Conservation (phyloP, 2,113 vertebrate species). For the Coreoperca whiteheadi region DNA sequence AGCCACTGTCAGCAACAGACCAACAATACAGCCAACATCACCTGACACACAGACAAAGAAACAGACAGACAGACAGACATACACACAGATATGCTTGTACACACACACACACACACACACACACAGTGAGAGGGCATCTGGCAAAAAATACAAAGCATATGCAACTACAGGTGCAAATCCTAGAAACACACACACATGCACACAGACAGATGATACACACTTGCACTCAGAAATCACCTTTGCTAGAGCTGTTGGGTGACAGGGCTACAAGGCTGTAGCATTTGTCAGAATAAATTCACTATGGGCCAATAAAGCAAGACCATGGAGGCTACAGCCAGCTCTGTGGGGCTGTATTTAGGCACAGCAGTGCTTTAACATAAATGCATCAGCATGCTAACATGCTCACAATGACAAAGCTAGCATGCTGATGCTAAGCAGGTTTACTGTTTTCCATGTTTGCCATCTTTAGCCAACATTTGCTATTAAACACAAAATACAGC, state of each 20-base stretch:
- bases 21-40: constrained; percentile 57
- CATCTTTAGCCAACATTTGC: not conserved
- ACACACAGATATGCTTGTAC: constrained; percentile 3
- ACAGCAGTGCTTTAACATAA: not conserved
- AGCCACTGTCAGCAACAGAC: constrained; percentile 74
- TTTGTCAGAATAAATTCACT: not conserved
- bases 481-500: not conserved
- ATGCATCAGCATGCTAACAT: not conserved
- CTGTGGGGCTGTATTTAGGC: not conserved
- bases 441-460: not conserved
- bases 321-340: not conserved
- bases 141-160: constrained; percentile 41
- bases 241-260: not conserved
- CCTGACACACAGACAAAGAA: constrained; percentile 59
- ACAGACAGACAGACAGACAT: constrained; percentile 23
- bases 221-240: constrained; percentile 1
- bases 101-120: constrained; percentile 35
- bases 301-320: not conserved
- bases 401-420: not conserved
- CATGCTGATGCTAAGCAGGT: not conserved
- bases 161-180: constrained; percentile 21
- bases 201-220: not conserved
- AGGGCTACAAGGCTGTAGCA: not conserved
- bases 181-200: constrained; percentile 20
- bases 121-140: constrained; percentile 36